Evolutionary conservation across 2,888 invertebrate genomes (phyloP), one percentile per base, ranked within the genome.

Genomic region (Coremacera marginata): DNA sequence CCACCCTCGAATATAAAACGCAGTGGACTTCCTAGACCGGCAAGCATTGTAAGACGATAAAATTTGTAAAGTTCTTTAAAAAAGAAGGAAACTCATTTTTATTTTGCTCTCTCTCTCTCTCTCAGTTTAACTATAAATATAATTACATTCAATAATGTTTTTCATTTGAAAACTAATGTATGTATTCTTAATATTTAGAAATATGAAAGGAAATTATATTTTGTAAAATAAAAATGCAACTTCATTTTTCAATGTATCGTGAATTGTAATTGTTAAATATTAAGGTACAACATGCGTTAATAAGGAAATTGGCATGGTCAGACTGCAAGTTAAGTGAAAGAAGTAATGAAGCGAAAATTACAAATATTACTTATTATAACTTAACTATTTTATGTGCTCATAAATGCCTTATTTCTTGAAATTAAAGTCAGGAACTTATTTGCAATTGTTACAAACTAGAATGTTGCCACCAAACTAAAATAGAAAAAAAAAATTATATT

Each of bases 11-110:
- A 82, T 22, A 81, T 84, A n/a, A 87, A 87, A 82, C 86, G 87
- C 78, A 89, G 89, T 83, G 89, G 87, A 37, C 84, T 89, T 78
- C 89, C 89, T 8, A 84, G 88, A 63, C 88, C 88, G 27, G 84
- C 88, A 25, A 86, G 51, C 57, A 82, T 84, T 78, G 84, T 85
- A 52, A 84, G 85, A 78, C 88, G 88, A 82, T 88, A 82, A 86
- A 81, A 74, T 63, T 62, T 49, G 55, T 37, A 57, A 34, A 37
- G 0, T 9, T 49, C 22, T 49, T 49, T 37, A 9, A 8, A 31
- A 57, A 71, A 31, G 16, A 34, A 27, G 14, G 31, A 27, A 70
- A 57, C 11, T 70, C 31, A 57, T 52, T 52, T 52, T n/a, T 51
- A 16, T 70, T 57, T 70, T 31, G 63, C 31, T 19, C 31, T 55